Evolutionary conservation across 2,113 vertebrate genomes (phyloP).

Genomic region (Aldabrachelys gigantea): DNA sequence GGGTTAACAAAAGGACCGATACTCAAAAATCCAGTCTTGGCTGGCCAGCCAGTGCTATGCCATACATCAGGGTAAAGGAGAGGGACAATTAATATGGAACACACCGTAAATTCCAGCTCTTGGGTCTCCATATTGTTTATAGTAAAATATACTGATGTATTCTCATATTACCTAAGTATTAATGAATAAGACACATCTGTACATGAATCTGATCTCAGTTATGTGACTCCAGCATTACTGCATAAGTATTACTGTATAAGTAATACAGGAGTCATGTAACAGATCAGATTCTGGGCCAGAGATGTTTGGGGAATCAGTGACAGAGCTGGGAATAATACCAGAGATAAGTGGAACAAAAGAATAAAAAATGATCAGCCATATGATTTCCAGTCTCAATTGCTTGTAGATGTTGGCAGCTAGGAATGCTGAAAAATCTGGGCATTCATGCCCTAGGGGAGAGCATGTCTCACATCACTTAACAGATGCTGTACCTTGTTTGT

Average conservation of each 20-base stretch:
- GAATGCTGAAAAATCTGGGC: fast-evolving
- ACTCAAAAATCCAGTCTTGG: neutral
- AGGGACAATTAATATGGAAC: neutral
- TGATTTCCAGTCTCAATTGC: neutral
- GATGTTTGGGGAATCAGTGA: neutral
- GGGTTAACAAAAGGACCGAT: neutral
- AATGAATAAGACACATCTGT: neutral
- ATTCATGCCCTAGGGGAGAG: fast-evolving
- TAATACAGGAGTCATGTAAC: neutral
- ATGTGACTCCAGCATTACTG: neutral
- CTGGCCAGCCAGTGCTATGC: neutral
- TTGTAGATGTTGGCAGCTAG: neutral
- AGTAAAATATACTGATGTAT: neutral
- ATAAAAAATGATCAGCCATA: neutral
- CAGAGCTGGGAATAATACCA: neutral
- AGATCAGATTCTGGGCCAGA: neutral
- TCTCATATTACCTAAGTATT: neutral
- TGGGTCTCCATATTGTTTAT: neutral
- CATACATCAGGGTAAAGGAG: neutral
- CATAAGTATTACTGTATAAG: neutral
- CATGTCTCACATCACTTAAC: fast-evolving
- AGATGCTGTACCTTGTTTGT: neutral
- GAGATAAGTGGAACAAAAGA: neutral
- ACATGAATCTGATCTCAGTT: neutral
- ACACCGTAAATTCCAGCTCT: neutral